Percentiles rank a stretch among this genome's conserved stretches.
Evolutionary conservation across 1,140 invertebrate genomes (phyloP).

Genomic region (Drosophila varians): DNA sequence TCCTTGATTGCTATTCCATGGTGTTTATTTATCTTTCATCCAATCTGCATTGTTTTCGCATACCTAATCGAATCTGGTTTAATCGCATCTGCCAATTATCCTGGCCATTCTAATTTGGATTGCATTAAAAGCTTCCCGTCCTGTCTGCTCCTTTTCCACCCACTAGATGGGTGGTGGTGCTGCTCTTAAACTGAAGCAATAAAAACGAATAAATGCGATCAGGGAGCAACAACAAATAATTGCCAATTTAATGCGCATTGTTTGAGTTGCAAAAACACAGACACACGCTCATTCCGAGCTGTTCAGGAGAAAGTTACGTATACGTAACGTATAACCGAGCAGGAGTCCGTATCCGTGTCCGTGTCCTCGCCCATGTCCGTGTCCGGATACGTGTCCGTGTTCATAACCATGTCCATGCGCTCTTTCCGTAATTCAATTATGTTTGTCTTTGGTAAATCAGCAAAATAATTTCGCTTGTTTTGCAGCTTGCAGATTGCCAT

Average conservation of each 20-base stretch:
- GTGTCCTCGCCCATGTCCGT: slow-evolving; percentile 9
- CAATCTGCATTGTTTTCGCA: slow-evolving; percentile 14
- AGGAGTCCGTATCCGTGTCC: not conserved
- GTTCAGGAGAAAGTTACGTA: slow-evolving; percentile 26
- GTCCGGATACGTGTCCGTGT: slow-evolving; percentile 30
- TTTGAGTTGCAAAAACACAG: slow-evolving; percentile 40
- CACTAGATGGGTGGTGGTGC: not conserved
- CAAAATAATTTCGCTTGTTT: slow-evolving; percentile 73
- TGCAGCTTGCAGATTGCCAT: slow-evolving; percentile 49
- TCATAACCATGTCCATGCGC: slow-evolving; percentile 37
- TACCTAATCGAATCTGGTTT: slow-evolving; percentile 33
- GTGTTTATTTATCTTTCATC: slow-evolving; percentile 22
- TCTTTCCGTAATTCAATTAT: slow-evolving; percentile 76
- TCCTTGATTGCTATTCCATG: not conserved
- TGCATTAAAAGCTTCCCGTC: slow-evolving; percentile 12
- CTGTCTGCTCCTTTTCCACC: not conserved
- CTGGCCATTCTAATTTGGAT: slow-evolving; percentile 40
- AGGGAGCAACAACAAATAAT: slow-evolving; percentile 63
- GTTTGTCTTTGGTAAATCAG: slow-evolving; percentile 79
- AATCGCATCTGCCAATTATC: slow-evolving; percentile 48
- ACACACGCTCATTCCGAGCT: slow-evolving; percentile 1
- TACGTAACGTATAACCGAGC: slow-evolving; percentile 20
- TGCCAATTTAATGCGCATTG: slow-evolving; percentile 75
- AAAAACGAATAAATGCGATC: slow-evolving; percentile 54
- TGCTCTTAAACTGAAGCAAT: slow-evolving; percentile 24